These are phyloP conservation scores for Digitonthophagus gazella DNA, from an alignment of 2,888 invertebrate species.

Conservation along the genomic window DNA sequence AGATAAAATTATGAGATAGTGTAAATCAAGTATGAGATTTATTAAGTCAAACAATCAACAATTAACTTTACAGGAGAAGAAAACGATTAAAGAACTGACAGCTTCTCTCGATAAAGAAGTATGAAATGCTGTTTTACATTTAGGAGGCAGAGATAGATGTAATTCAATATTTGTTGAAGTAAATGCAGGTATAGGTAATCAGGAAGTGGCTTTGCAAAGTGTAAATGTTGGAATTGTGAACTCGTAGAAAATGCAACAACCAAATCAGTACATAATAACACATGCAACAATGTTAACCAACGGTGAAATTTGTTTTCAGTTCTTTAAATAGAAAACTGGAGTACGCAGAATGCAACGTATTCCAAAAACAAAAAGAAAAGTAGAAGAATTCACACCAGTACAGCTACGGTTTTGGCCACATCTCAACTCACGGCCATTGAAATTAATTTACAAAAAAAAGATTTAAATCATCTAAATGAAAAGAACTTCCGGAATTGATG, in stretches of 20 bases:
- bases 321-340: constrained; percentile 82
- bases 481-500: constrained; percentile 88
- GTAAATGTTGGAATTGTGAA: constrained; percentile 55
- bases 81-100: constrained; percentile 56
- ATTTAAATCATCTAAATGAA: constrained; percentile 87
- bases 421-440: constrained; percentile 84
- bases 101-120: constrained; percentile 59
- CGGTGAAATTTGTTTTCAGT: constrained; percentile 63
- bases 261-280: constrained; percentile 66
- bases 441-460: constrained; percentile 67
- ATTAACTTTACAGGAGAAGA: constrained; percentile 68
- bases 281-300: constrained; percentile 66
- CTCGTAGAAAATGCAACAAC: constrained; percentile 53
- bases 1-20: constrained; percentile 59
- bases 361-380: constrained; percentile 85
- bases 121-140: constrained; percentile 58
- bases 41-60: constrained; percentile 59
- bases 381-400: constrained; percentile 94
- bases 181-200: constrained; percentile 90
- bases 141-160: constrained; percentile 59
- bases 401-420: constrained; percentile 82
- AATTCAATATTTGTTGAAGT: constrained; percentile 73
- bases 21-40: constrained; percentile 64
- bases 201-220: constrained; percentile 76
- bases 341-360: constrained; percentile 96